phyloP scores from a whole-genome alignment of 2,888 invertebrate genomes.

The Macrosiphum euphorbiae region DNA sequence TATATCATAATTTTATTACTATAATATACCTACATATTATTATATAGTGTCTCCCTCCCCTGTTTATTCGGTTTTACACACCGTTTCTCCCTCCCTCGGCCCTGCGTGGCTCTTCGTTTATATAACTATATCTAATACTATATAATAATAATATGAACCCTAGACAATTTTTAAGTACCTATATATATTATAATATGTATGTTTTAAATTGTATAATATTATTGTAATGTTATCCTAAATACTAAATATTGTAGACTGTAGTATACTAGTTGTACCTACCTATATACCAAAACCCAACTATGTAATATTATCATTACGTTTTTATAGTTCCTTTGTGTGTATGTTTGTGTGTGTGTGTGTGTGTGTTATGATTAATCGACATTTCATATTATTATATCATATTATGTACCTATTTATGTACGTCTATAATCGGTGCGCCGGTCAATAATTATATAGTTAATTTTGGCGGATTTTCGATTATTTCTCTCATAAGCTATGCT shows the following conservation, averaged over 20 bases:
- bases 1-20: too few relatives aligned
- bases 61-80: too few relatives aligned
- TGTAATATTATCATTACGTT: slow-evolving; percentile 6
- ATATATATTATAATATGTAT: neutral
- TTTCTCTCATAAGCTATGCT: neutral
- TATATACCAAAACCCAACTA: neutral
- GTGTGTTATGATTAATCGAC: neutral
- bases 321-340: slow-evolving; percentile 23
- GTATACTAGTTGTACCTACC: neutral
- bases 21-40: too few relatives aligned
- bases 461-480: neutral
- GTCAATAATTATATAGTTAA: too few relatives aligned
- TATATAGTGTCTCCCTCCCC: too few relatives aligned
- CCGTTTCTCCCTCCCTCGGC: too few relatives aligned
- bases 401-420: neutral
- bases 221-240: slow-evolving; percentile 2
- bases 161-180: neutral
- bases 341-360: neutral
- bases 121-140: neutral
- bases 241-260: slow-evolving; percentile 3
- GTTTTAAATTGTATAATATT: neutral
- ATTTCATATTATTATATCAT: neutral
- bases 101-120: too few relatives aligned
- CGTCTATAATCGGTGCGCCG: neutral
- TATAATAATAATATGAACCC: neutral